Percentiles rank a stretch among this genome's conserved stretches.
Evolutionary conservation across 92 coral and sea anemone genomes (phyloP).

Genomic region (Palythoa grandis): DNA sequence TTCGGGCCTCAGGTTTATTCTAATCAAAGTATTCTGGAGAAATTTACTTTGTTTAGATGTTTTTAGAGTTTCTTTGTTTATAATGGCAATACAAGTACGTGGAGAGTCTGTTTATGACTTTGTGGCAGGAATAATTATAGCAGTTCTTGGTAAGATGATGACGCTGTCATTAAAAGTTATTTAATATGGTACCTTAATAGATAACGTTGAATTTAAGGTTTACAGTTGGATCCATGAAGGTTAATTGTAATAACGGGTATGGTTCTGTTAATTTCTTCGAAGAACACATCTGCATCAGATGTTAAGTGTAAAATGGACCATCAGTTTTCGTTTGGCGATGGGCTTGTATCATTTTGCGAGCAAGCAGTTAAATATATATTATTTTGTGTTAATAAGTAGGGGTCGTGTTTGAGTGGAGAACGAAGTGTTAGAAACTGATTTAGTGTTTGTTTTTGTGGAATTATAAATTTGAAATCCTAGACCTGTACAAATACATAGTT

Average conservation of each 20-base stretch:
- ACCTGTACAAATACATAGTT: not conserved
- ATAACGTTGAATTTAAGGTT: not conserved
- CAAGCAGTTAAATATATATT: slow-evolving; percentile 15
- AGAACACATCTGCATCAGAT: slow-evolving; percentile 36
- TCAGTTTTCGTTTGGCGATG: not conserved
- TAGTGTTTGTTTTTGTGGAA: not conserved
- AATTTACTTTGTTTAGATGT: not conserved
- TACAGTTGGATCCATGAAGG: not conserved
- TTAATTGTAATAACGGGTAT: not conserved
- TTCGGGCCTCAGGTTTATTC: not conserved
- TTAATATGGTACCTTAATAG: not conserved
- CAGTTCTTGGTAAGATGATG: not conserved
- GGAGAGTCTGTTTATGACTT: not conserved
- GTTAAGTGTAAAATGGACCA: slow-evolving; percentile 28
- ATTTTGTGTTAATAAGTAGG: not conserved
- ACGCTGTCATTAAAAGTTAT: not conserved
- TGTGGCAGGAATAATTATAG: not conserved
- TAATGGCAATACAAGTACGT: not conserved
- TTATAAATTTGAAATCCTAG: not conserved
- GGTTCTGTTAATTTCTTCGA: slow-evolving; percentile 13
- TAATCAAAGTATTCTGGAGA: not conserved
- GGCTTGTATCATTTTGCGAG: slow-evolving; percentile 23
- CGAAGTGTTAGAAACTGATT: not conserved
- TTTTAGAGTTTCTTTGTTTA: not conserved
- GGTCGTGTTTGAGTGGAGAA: slow-evolving; percentile 7